A percentile compares a stretch with the other conserved stretches of the same genome.
Evolutionary conservation across 2,797 vertebrate genomes (phyloP).

Genomic region (Tenualosa ilisha): DNA sequence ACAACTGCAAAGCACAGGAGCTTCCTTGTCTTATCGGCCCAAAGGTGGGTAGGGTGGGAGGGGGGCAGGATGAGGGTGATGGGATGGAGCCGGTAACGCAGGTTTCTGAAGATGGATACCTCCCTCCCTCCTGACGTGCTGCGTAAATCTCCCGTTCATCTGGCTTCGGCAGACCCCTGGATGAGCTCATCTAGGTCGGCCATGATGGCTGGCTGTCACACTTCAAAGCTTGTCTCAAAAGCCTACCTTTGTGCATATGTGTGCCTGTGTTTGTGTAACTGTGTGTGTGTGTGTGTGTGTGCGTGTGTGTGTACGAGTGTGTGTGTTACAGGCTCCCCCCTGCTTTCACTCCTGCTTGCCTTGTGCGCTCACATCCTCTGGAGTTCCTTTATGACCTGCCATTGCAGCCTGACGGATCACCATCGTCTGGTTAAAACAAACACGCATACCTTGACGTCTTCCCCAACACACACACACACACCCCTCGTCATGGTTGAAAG

Average conservation of each 20-base stretch:
- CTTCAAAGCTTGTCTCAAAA: constrained; percentile 8
- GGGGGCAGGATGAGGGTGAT: background rate
- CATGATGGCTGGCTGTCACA: constrained; percentile 10
- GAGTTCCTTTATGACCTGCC: constrained; percentile 14
- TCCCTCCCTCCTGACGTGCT: background rate
- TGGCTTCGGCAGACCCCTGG: background rate
- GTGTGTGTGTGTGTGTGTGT: background rate
- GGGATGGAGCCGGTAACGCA: background rate
- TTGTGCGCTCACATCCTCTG: background rate
- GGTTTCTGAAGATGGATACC: background rate
- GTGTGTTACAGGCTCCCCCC: background rate
- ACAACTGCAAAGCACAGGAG: background rate
- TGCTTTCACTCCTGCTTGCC: background rate
- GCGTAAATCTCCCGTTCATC: constrained; percentile 19
- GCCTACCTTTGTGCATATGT: background rate
- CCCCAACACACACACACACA: too few species aligned
- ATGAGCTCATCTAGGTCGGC: background rate
- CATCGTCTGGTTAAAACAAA: constrained; percentile 3
- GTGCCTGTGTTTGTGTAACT: background rate
- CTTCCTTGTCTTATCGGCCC: background rate
- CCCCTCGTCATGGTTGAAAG: background rate
- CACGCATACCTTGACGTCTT: background rate
- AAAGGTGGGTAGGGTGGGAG: background rate
- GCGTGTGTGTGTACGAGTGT: background rate
- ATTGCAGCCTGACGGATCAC: background rate